A percentile compares a stretch with the other conserved stretches of the same genome.
Conservation (phyloP, 2,113 vertebrate species). For the Eurypyga helias region DNA sequence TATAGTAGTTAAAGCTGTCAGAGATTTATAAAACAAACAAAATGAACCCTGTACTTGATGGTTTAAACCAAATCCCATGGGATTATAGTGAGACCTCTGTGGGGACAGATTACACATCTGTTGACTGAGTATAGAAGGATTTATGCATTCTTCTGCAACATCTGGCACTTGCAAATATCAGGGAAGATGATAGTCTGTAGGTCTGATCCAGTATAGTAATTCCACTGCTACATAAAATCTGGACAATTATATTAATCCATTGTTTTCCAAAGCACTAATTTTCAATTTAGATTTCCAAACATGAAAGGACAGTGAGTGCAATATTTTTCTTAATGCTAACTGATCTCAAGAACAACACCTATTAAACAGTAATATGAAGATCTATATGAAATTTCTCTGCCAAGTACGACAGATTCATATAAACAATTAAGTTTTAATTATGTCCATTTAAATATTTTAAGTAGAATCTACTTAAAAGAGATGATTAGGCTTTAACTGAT, state of each 20-base stretch:
- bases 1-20: background rate
- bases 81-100: background rate
- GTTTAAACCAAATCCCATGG: background rate
- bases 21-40: background rate
- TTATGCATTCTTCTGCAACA: background rate
- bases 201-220: background rate
- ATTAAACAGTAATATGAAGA: constrained; percentile 8
- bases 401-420: background rate
- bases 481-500: background rate
- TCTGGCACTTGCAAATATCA: background rate
- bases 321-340: background rate
- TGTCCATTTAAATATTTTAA: constrained; percentile 33
- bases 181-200: background rate
- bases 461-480: background rate
- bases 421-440: constrained; percentile 39
- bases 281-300: background rate
- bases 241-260: background rate
- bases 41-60: background rate
- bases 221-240: background rate
- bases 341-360: background rate
- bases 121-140: background rate
- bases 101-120: constrained; percentile 6
- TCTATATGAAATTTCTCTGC: background rate
- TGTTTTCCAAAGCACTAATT: background rate
- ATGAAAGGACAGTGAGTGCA: background rate